Percentiles rank a stretch among this genome's conserved stretches.
Conservation (phyloP, 2,797 vertebrate genomes). For the Acipenser ruthenus region DNA sequence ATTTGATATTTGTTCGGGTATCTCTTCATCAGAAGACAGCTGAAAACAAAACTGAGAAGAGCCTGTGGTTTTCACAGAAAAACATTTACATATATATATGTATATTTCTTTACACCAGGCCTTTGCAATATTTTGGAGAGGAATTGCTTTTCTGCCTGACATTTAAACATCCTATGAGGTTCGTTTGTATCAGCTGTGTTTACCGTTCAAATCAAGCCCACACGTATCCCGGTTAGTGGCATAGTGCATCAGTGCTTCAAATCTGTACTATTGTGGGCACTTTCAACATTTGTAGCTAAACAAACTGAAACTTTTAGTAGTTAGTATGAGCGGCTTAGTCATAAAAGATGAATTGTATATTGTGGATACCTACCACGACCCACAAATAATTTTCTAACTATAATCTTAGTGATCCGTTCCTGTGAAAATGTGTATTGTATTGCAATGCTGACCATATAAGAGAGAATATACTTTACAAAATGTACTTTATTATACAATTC, state of each 20-base stretch:
- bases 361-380: too few species aligned
- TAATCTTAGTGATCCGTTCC: too few species aligned
- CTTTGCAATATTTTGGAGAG: conserved; percentile 26
- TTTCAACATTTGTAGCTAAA: conserved; percentile 6
- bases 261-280: background rate
- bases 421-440: too few species aligned
- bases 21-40: conserved; percentile 53
- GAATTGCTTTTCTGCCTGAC: conserved; percentile 36
- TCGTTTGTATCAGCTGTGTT: conserved; percentile 29
- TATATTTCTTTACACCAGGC: conserved; percentile 14
- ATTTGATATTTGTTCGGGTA: conserved; percentile 6
- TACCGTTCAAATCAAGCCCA: conserved; percentile 30
- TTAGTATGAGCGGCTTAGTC: too few species aligned
- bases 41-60: conserved; percentile 86
- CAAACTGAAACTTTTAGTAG: too few species aligned
- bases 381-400: too few species aligned
- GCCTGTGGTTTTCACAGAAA: conserved; percentile 74
- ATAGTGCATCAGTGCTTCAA: background rate
- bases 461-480: too few species aligned
- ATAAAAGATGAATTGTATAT: too few species aligned
- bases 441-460: too few species aligned
- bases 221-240: conserved; percentile 11
- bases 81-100: conserved; percentile 41
- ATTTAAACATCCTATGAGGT: conserved; percentile 41
- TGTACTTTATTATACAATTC: too few species aligned